Percentiles rank a stretch among this genome's conserved stretches.
These are phyloP conservation scores for Panagrolaimus sp. DNA, from an alignment of 1,140 invertebrate genomes.

Conservation along the genomic window DNA sequence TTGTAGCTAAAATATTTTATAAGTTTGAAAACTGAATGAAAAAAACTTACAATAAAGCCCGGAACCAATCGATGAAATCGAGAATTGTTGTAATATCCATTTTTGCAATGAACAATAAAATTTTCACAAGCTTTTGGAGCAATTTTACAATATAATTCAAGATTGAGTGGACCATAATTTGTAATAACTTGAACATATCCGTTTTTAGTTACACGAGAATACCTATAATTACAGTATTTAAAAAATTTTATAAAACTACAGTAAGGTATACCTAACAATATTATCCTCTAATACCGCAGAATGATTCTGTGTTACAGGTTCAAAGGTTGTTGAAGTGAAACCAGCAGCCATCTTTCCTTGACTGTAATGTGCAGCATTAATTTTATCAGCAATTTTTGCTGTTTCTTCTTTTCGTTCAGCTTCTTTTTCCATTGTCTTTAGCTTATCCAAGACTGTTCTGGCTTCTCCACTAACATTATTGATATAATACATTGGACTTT, in stretches of 20 bases:
- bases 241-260: background rate
- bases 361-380: constrained; percentile 95
- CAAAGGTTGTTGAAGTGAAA: constrained; percentile 93
- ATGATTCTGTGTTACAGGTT: constrained; percentile 75
- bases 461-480: constrained; percentile 71
- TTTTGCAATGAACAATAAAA: constrained; percentile 82
- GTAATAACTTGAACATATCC: constrained; percentile 88
- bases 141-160: constrained; percentile 86
- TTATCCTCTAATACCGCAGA: constrained; percentile 86
- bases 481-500: constrained; percentile 31
- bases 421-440: constrained; percentile 66
- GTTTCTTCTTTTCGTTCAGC: constrained; percentile 64
- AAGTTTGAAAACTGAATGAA: constrained; percentile 17
- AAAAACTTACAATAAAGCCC: constrained; percentile 4
- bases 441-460: constrained; percentile 76
- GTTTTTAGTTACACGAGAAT: constrained; percentile 89
- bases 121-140: constrained; percentile 93
- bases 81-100: constrained; percentile 87
- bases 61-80: constrained; percentile 87
- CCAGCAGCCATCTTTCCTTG: constrained; percentile 90
- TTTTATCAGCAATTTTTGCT: constrained; percentile 74
- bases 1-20: constrained; percentile 73
- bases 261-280: constrained; percentile 67
- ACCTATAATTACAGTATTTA: constrained; percentile 60
- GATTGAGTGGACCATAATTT: constrained; percentile 81